These are phyloP conservation scores for Caenorhabditis sp. DNA, from an alignment of 2,888 invertebrate species.

Conservation along the genomic window DNA sequence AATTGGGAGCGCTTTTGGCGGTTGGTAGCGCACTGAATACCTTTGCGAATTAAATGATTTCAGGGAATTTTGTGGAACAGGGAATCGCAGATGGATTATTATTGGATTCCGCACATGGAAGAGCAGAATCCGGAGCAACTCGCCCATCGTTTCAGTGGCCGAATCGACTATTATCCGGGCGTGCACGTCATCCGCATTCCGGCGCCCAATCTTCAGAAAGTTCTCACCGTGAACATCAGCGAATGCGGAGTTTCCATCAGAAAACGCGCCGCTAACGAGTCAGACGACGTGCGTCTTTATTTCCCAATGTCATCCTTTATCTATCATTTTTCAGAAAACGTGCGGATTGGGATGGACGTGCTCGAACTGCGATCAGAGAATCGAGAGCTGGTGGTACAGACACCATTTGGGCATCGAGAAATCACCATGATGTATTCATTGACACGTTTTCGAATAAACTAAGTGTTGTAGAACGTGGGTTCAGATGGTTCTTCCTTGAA, in stretches of 20 bases:
- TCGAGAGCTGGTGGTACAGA: not conserved
- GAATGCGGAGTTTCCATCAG: constrained; percentile 9
- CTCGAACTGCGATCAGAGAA: not conserved
- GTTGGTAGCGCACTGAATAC: not conserved
- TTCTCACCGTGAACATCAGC: constrained; percentile 5
- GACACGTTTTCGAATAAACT: too few species aligned
- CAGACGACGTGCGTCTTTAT: not conserved
- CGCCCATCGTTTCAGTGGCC: not conserved
- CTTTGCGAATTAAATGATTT: not conserved
- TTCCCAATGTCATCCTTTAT: not conserved
- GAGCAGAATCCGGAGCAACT: not conserved
- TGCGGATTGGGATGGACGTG: not conserved
- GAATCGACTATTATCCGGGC: not conserved
- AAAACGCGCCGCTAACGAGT: not conserved
- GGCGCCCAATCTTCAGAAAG: not conserved
- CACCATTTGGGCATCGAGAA: not conserved
- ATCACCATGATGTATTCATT: too few species aligned
- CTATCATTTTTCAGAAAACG: too few species aligned
- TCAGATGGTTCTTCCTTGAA: constrained; percentile 59
- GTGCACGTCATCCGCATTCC: not conserved
- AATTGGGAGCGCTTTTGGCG: too few species aligned
- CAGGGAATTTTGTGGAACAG: constrained; percentile 31
- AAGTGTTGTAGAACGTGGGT: constrained; percentile 41
- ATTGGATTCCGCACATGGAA: constrained; percentile 8
- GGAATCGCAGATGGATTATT: constrained; percentile 9